Conservation (phyloP, 2,888 invertebrate species). For the Dendrolimus houi region DNA sequence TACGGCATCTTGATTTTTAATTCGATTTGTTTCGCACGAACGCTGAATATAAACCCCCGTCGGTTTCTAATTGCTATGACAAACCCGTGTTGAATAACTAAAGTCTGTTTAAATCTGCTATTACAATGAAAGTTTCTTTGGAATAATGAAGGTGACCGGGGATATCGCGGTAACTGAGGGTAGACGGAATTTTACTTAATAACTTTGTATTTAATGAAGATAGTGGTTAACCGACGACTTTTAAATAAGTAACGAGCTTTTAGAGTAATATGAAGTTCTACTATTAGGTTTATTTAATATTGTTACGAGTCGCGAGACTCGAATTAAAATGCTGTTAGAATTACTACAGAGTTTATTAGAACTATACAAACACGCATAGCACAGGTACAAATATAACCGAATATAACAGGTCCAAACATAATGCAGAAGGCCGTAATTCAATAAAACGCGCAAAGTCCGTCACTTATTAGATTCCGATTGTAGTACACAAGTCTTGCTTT, state of each 20-base stretch:
- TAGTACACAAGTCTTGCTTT: too few relatives aligned
- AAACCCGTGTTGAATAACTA: background rate
- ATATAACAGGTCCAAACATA: too few relatives aligned
- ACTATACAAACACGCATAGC: too few relatives aligned
- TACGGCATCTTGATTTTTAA: constrained; percentile 53
- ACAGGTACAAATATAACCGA: too few relatives aligned
- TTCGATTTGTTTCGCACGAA: constrained; percentile 41
- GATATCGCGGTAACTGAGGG: background rate
- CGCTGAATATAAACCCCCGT: constrained; percentile 34
- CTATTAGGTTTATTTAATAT: too few relatives aligned
- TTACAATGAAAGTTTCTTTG: background rate
- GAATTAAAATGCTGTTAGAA: too few relatives aligned
- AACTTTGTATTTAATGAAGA: background rate
- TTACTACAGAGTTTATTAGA: too few relatives aligned
- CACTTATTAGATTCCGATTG: too few relatives aligned
- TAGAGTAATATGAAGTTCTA: background rate
- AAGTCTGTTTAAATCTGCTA: background rate
- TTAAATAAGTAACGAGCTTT: background rate
- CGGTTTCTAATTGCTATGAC: background rate
- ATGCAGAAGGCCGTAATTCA: too few relatives aligned
- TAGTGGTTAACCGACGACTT: background rate
- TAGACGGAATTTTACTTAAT: background rate
- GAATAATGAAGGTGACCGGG: background rate
- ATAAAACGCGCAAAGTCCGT: too few relatives aligned
- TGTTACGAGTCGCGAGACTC: too few relatives aligned